These are phyloP conservation scores for Chironex yamaguchii DNA, from an alignment of 30 jellyfish, hydroid and myxozoan genomes.

Conservation along the genomic window DNA sequence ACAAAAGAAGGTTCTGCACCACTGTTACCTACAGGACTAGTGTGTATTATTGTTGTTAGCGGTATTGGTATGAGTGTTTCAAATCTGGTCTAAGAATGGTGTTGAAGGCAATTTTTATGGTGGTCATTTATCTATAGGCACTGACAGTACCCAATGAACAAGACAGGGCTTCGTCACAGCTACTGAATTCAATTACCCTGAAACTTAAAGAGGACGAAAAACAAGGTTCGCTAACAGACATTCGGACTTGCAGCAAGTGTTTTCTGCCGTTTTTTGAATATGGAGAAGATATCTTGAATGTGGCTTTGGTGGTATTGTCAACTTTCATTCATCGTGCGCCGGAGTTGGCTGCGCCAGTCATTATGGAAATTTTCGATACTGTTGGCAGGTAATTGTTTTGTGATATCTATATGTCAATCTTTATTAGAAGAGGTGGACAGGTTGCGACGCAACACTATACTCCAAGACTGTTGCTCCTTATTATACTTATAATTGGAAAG, in stretches of 20 bases:
- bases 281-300: slow-evolving; percentile 75
- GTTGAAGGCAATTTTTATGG: too few relatives aligned
- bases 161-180: background rate
- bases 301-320: slow-evolving; percentile 80
- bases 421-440: too few relatives aligned
- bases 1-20: too few relatives aligned
- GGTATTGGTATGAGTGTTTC: too few relatives aligned
- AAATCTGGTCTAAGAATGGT: too few relatives aligned
- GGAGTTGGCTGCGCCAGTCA: slow-evolving; percentile 90
- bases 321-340: slow-evolving; percentile 94
- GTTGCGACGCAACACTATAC: too few relatives aligned
- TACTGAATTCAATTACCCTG: background rate
- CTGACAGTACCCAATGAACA: background rate
- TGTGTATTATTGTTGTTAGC: too few relatives aligned
- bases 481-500: background rate
- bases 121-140: too few relatives aligned
- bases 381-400: slow-evolving; percentile 80
- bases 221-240: background rate
- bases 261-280: background rate
- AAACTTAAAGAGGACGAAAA: background rate
- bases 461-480: too few relatives aligned
- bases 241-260: background rate
- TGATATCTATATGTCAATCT: too few relatives aligned
- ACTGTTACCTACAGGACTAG: too few relatives aligned
- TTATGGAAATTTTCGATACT: slow-evolving; percentile 73